Evolutionary conservation across 2,888 invertebrate genomes (phyloP), one percentile per base, ranked within the genome.

Genomic region (Blera fallax): DNA sequence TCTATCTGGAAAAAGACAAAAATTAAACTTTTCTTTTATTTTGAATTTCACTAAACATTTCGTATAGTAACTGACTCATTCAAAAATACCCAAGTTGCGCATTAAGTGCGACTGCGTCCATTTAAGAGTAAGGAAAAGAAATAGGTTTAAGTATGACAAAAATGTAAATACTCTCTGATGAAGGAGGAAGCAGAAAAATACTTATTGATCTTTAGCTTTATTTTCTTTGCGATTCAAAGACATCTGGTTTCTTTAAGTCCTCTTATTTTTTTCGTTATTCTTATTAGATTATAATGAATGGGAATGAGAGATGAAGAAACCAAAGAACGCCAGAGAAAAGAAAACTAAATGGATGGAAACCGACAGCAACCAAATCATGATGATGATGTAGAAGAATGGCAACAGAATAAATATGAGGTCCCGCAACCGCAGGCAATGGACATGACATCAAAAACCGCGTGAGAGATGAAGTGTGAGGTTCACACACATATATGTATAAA

Each of bases 241-340:
- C n/a, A n/a, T n/a, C 45, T n/a, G 21, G 11, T 64, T 64, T 45
- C 45, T 37, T 52, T 6, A 29, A 29, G 37, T 70, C 45, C 10
- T 50, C 27, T 2, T 11, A 1, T 37, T 32, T 56, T 32, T 24
- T 60, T 45, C 32, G 8, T 29, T 32, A 50, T 69, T 84, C 84
- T 76, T 74, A 74, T 79, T 80, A 58, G 64, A 84, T 74, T 65
- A 76, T 45, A 67, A 73, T 73, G 45, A 67, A 73, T 73, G 45
- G 77, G 62, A 79, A 60, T 77, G 50, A 65, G 29, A 37, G 34
- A 24, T 10, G 24, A 54, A 40, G 64, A 73, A 62, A 40, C 54
- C 45, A 52, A 74, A 37, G 11, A 67, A 69, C 16, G 43, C 24
- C 21, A 62, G 10, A 76, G 54, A 74, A 79, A 74, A 27, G 43